Base-by-base conservation (phyloP, 2,797 vertebrate species). In the Takifugu ocellatus region DNA sequence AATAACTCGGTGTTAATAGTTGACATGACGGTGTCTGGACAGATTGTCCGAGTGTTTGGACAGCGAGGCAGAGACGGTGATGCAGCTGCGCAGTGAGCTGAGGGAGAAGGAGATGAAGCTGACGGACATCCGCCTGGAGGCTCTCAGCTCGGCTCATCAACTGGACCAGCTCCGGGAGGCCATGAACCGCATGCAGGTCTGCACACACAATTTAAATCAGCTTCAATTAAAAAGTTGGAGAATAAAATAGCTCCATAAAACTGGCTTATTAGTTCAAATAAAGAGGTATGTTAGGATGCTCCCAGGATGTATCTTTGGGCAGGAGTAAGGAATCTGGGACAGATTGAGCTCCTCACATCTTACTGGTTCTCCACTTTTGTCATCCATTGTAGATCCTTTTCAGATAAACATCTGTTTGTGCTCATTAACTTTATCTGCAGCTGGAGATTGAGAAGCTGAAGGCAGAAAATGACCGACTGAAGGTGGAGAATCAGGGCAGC, bases 21-120 rank as follows among this genome's bases (percentile, higher is more conserved):
- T 48, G 1, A 26, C 5, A 11, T 1, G 1, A 15, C 39, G 1
- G 17, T 33, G 42, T 14, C 7, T 27, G 5, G 43, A 1, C 82
- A 99, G 97, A 1, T 87, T 99, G 69, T 96, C 95, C 0, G 97
- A 99, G 57, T 97, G 94, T 81, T 77, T 94, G 31, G 96, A 99
- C 55, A 92, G 93, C 0, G 97, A 98, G 78, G 96, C 95, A 0
- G 97, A 98, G 83, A 97, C 91, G 0, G 95, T 99, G 77, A 93
- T 98, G 94, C 95, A 96, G 90, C 85, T 99, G 33, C 92, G 97
- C 1, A 96, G 94, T 0, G 97, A 99, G 79, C 92, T 99, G 52
- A 81, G 97, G 43, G 97, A 99, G 86, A 99, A 99, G 84, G 97
- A 99, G 91, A 99, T 98, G 97, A 99, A 99, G 75, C 78, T 99